Evolutionary conservation across 92 coral and sea anemone species (phyloP), one percentile per base, ranked within the genome.

Genomic region (Heteractis magnifica): DNA sequence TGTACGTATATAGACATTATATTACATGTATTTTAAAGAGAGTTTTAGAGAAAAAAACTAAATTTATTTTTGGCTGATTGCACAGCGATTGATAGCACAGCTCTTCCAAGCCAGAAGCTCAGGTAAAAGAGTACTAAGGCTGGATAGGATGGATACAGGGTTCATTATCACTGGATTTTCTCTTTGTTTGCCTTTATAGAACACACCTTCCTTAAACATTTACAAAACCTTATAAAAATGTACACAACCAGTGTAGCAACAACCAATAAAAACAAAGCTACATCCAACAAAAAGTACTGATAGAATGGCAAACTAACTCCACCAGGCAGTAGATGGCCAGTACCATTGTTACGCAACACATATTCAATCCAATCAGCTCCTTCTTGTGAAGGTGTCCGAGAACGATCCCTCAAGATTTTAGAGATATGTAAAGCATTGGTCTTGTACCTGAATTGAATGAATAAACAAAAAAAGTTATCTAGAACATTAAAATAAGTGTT

Each of bases 351-450:
- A 3, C 58, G 75, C 56, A 82, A 72, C 18, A 82, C 86, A 82
- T 72, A 82, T 74, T 82, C 86, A 11, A 82, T 82, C 86, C 86
- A 82, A 60, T 82, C 86, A 73, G 86, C 86, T 23, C 79, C 86
- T 58, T 82, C 86, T 48, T 82, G 71, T 82, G 86, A 13, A 19
- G 86, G 53, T 18, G 86, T 72, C 11, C 58, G 79, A 18, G 71
- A 52, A 41, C 79, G 86, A 60, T 82, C 86, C 62, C 41, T 75
- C 75, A 73, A 16, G 8, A 82, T 56, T 49, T 82, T 82, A 51
- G 86, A 82, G 16, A 72, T 55, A 19, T 51, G 75, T 53, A 59
- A 15, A 58, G 86, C 86, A 74, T 82, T 82, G 49, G 79, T 52
- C 58, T 75, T 82, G 72, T 82, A 82, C 21, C 86, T 82, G 58